Percentiles rank a stretch among this genome's conserved stretches.
These are phyloP conservation scores for Hydropsyche betteni DNA, from an alignment of 2,888 invertebrate species.

Conservation along the genomic window DNA sequence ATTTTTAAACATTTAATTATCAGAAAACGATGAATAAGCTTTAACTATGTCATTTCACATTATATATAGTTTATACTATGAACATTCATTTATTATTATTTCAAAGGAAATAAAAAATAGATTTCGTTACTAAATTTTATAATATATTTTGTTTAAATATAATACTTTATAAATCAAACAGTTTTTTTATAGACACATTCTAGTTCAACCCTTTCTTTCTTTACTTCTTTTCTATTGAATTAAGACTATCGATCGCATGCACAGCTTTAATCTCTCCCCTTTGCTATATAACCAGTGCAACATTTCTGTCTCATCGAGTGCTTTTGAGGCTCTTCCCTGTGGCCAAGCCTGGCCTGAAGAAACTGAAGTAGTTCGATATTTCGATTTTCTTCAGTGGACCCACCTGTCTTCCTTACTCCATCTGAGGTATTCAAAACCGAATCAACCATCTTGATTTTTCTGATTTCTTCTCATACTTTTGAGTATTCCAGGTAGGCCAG, in stretches of 20 bases:
- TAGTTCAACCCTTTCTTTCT: constrained; percentile 5
- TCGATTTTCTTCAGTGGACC: constrained; percentile 65
- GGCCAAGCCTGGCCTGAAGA: constrained; percentile 28
- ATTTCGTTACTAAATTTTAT: too few species aligned
- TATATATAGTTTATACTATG: too few species aligned
- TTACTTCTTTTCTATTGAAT: constrained; percentile 44
- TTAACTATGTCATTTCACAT: too few species aligned
- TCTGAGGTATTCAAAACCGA: constrained; percentile 38
- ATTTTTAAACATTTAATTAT: too few species aligned
- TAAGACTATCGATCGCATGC: constrained; percentile 42
- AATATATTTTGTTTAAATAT: too few species aligned
- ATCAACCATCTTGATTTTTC: background rate
- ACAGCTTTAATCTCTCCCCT: constrained; percentile 20
- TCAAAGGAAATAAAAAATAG: too few species aligned
- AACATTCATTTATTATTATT: too few species aligned
- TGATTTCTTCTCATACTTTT: background rate
- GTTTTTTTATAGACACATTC: too few species aligned
- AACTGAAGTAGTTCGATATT: constrained; percentile 66
- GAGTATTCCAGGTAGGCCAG: constrained; percentile 28
- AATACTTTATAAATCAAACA: too few species aligned
- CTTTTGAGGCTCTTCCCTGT: constrained; percentile 46
- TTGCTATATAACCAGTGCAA: constrained; percentile 45
- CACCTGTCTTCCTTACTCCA: constrained; percentile 38
- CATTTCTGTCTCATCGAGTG: constrained; percentile 42
- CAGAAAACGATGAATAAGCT: too few species aligned